phyloP scores from a whole-genome alignment of 2,113 vertebrate species.

The Xiphophorus maculatus region DNA sequence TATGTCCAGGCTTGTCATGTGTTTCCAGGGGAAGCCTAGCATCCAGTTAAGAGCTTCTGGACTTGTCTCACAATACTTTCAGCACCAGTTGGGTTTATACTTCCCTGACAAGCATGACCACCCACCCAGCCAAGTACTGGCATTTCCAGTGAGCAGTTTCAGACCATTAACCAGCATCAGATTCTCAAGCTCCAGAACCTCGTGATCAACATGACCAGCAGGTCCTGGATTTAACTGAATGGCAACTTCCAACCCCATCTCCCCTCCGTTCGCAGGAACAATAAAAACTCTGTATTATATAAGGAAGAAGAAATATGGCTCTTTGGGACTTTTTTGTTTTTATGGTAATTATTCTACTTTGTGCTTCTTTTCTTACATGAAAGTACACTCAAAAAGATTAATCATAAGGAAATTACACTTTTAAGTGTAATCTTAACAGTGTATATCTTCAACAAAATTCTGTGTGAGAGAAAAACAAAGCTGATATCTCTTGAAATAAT shows the following conservation, averaged over 20 bases:
- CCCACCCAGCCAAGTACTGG: conserved; percentile 64
- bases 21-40: conserved; percentile 20
- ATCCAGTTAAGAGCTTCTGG: conserved; percentile 42
- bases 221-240: conserved; percentile 57
- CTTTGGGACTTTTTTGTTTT: conserved; percentile 27
- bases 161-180: conserved; percentile 63
- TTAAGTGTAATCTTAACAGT: not conserved
- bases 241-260: conserved; percentile 33
- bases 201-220: conserved; percentile 56
- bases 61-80: conserved; percentile 55
- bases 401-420: conserved; percentile 33
- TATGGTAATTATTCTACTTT: conserved; percentile 10
- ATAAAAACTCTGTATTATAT: conserved; percentile 47
- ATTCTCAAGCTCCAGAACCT: conserved; percentile 50
- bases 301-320: conserved; percentile 42
- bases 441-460: not conserved
- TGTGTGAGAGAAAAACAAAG: not conserved
- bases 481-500: not conserved
- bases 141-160: conserved; percentile 64
- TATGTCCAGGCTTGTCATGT: conserved; percentile 29
- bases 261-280: conserved; percentile 35
- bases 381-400: conserved; percentile 25
- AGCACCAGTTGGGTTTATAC: conserved; percentile 59
- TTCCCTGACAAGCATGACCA: conserved; percentile 68
- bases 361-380: conserved; percentile 21